Evolutionary conservation across 1,140 invertebrate genomes (phyloP).

Genomic region (Popillia japonica): DNA sequence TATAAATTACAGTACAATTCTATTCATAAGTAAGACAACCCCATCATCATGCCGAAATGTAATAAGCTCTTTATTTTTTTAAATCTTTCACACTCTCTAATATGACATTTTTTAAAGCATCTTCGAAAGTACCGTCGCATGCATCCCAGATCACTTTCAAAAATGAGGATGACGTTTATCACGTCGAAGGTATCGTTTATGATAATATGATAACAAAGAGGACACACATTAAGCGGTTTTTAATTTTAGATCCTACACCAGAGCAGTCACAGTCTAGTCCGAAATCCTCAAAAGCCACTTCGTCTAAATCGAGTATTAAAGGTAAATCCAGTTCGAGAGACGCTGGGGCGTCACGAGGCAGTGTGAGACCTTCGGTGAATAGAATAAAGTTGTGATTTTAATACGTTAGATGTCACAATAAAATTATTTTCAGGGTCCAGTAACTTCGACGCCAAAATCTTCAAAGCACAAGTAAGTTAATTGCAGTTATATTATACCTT

Average conservation of each 20-base stretch:
- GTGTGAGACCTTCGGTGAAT: not conserved
- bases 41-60: not conserved
- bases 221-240: too few relatives aligned
- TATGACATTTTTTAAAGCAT: conserved; percentile 12
- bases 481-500: not conserved
- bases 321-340: too few relatives aligned
- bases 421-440: not conserved
- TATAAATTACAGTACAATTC: conserved; percentile 5
- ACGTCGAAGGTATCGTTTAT: conserved; percentile 31
- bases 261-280: too few relatives aligned
- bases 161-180: conserved; percentile 2
- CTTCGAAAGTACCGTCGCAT: not conserved
- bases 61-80: not conserved
- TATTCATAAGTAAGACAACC: not conserved
- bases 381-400: not conserved
- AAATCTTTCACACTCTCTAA: not conserved
- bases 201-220: too few relatives aligned
- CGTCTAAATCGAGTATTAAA: too few relatives aligned
- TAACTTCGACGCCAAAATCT: conserved; percentile 26
- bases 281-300: too few relatives aligned
- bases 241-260: too few relatives aligned
- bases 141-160: conserved; percentile 12
- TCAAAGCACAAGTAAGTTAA: conserved; percentile 20
- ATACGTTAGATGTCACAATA: not conserved
- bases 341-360: not conserved